Evolutionary conservation across 2,113 vertebrate species (phyloP).

Genomic region (Aplodontia rufa): DNA sequence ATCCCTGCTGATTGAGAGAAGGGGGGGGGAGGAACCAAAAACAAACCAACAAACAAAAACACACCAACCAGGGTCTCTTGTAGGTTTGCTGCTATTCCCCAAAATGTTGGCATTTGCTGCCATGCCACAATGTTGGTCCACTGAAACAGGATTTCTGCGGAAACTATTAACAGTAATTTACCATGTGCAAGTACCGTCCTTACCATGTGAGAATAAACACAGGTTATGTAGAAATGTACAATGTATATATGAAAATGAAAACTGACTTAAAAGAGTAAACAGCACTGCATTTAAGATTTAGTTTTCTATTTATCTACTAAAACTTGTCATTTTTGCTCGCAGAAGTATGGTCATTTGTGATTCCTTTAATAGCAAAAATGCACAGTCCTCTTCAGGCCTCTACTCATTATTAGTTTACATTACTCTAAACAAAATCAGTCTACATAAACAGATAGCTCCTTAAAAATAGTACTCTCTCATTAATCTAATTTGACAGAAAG

Average conservation of each 20-base stretch:
- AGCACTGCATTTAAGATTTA: slow-evolving; percentile 66
- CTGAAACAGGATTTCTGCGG: slow-evolving; percentile 78
- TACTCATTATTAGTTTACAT: slow-evolving; percentile 68
- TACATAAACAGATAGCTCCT: slow-evolving; percentile 79
- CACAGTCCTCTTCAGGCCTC: slow-evolving; percentile 69
- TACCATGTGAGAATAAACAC: slow-evolving; percentile 44
- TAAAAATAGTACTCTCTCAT: slow-evolving; percentile 77
- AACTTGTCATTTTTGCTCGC: slow-evolving; percentile 61
- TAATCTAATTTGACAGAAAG: slow-evolving; percentile 84
- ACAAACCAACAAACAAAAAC: slow-evolving; percentile 39
- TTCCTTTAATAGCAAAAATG: slow-evolving; percentile 68
- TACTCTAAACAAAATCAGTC: slow-evolving; percentile 73
- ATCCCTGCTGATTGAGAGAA: slow-evolving; percentile 59
- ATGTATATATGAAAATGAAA: slow-evolving; percentile 55
- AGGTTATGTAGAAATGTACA: slow-evolving; percentile 52
- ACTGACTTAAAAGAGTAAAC: slow-evolving; percentile 63
- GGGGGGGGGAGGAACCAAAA: slow-evolving; percentile 19
- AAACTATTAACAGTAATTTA: slow-evolving; percentile 62
- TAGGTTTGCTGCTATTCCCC: slow-evolving; percentile 83
- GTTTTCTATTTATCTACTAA: slow-evolving; percentile 57
- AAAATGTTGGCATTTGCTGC: slow-evolving; percentile 77
- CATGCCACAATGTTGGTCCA: slow-evolving; percentile 88
- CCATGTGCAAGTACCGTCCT: slow-evolving; percentile 52
- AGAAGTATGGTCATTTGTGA: slow-evolving; percentile 56
- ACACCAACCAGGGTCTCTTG: slow-evolving; percentile 76